phyloP scores from a whole-genome alignment of 2,797 vertebrate genomes.

The Otolemur crassicaudatus region DNA sequence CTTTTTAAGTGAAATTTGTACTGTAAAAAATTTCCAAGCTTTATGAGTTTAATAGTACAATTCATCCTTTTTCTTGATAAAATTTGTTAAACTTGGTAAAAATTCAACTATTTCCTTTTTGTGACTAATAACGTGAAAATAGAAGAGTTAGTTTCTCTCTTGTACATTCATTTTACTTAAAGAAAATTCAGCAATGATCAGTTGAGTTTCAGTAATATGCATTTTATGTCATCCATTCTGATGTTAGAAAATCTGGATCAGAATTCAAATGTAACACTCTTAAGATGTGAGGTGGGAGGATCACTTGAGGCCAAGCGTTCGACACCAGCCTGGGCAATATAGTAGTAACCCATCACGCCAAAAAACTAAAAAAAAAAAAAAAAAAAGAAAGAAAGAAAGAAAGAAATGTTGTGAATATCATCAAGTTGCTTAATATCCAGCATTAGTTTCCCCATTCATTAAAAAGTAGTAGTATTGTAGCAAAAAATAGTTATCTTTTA shows the following conservation, averaged over 20 bases:
- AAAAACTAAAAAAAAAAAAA: not conserved
- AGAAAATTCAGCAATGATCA: slow-evolving; percentile 8
- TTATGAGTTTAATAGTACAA: slow-evolving; percentile 31
- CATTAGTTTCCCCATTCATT: not conserved
- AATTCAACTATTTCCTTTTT: slow-evolving; percentile 57
- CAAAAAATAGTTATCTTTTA: not conserved
- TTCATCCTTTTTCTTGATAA: not conserved
- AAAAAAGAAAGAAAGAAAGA: too few relatives aligned
- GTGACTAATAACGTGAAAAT: slow-evolving; percentile 17
- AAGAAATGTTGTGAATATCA: not conserved
- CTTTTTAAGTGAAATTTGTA: slow-evolving; percentile 58
- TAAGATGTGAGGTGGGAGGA: not conserved
- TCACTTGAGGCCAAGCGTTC: not conserved
- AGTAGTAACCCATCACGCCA: not conserved
- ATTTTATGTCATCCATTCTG: slow-evolving; percentile 10
- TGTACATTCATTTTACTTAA: not conserved
- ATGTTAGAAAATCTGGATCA: not conserved
- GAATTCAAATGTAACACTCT: not conserved
- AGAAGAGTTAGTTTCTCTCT: not conserved
- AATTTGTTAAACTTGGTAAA: slow-evolving; percentile 49
- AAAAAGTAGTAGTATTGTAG: not conserved
- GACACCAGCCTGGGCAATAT: not conserved
- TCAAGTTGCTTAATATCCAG: not conserved
- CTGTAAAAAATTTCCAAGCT: not conserved
- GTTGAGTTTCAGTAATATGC: not conserved